Conservation (phyloP, 2,113 vertebrate genomes). For the Notechis scutatus region DNA sequence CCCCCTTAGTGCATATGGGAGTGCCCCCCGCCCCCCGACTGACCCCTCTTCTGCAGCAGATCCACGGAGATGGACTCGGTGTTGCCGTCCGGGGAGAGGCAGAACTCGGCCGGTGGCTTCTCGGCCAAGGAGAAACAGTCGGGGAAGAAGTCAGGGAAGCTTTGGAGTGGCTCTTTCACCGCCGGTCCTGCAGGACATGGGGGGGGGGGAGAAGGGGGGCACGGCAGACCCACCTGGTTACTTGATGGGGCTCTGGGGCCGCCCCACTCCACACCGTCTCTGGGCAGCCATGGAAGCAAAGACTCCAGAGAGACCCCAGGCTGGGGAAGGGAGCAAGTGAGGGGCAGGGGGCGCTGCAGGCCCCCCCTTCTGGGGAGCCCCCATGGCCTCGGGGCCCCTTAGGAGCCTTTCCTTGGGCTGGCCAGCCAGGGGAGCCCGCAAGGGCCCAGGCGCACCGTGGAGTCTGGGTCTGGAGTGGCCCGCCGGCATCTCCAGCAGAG, state of each 20-base stretch:
- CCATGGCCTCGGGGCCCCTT: rapidly evolving
- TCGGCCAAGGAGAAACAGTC: slow-evolving; percentile 94
- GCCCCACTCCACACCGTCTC: not conserved
- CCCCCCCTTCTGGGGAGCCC: not conserved
- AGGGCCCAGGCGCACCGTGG: slow-evolving; percentile 72
- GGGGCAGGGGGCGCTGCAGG: not conserved
- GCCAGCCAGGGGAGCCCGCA: not conserved
- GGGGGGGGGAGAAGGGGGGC: not conserved
- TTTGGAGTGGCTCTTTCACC: slow-evolving; percentile 74
- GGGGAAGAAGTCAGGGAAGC: slow-evolving; percentile 85
- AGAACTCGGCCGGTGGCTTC: slow-evolving; percentile 94
- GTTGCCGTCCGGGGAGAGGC: slow-evolving; percentile 88
- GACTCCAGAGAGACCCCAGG: not conserved
- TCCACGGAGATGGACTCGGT: slow-evolving; percentile 85
- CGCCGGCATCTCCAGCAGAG: slow-evolving; percentile 85
- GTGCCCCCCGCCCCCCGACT: rapidly evolving
- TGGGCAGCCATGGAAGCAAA: not conserved
- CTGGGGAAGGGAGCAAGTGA: not conserved
- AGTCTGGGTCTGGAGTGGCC: slow-evolving; percentile 72
- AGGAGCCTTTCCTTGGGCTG: rapidly evolving
- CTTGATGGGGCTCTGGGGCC: not conserved
- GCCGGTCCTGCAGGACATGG: slow-evolving; percentile 63
- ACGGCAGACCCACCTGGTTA: not conserved
- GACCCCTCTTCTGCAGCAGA: slow-evolving; percentile 89
- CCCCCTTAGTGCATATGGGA: not conserved